A percentile compares a stretch with the other conserved stretches of the same genome.
phyloP scores from a whole-genome alignment of 2,113 vertebrate genomes.

The Thalassarche chlororhynchos region DNA sequence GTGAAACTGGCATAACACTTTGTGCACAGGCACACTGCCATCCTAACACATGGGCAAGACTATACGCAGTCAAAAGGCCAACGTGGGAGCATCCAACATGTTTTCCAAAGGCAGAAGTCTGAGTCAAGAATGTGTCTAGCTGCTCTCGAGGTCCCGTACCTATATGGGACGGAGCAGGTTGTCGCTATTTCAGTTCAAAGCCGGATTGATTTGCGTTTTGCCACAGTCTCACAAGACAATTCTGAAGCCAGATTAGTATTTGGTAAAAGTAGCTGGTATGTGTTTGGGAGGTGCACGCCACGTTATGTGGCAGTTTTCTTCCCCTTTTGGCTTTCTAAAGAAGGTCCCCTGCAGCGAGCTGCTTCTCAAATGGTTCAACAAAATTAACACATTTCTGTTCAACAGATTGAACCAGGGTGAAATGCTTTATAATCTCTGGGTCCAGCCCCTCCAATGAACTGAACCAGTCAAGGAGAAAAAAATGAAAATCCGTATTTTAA shows the following conservation, averaged over 20 bases:
- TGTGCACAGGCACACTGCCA: constrained; percentile 51
- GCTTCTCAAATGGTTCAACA: neutral
- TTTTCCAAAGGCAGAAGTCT: constrained; percentile 25
- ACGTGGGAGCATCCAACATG: neutral
- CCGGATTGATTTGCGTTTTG: neutral
- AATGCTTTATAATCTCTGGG: neutral
- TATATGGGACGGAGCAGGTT: neutral
- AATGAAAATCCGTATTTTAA: constrained; percentile 7
- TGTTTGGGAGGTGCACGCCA: neutral
- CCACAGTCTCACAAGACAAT: neutral
- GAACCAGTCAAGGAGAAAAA: constrained; percentile 7
- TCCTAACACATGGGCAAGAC: constrained; percentile 56
- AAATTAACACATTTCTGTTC: neutral
- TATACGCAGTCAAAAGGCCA: constrained; percentile 30
- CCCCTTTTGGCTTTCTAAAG: neutral
- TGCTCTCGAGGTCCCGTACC: neutral
- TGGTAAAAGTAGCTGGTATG: neutral
- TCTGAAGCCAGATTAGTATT: neutral
- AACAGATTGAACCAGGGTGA: neutral
- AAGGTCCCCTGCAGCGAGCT: neutral
- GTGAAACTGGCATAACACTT: constrained; percentile 58
- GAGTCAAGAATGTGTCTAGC: constrained; percentile 19
- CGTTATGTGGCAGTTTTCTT: neutral
- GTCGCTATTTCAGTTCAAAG: neutral
- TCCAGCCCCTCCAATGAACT: neutral